These are phyloP conservation scores for Caenorhabditis latens DNA, from an alignment of 1,140 invertebrate genomes.

Conservation along the genomic window DNA sequence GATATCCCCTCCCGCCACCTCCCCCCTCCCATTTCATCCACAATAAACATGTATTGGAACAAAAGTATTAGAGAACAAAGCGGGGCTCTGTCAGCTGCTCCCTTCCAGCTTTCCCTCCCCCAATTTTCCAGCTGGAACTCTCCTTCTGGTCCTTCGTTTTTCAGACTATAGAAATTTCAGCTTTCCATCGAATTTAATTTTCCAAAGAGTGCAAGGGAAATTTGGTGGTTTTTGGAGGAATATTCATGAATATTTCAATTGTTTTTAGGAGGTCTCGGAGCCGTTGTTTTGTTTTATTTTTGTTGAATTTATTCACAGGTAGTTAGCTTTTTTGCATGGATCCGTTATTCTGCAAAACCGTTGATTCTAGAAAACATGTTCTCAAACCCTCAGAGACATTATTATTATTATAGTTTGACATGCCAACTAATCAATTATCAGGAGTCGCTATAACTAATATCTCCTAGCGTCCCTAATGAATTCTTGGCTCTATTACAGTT, in stretches of 20 bases:
- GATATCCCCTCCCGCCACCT: not conserved
- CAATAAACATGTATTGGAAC: conserved; percentile 9
- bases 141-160: not conserved
- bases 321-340: too few species aligned
- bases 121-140: not conserved
- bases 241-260: conserved; percentile 19
- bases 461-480: too few species aligned
- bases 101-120: too few species aligned
- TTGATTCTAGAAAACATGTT: too few species aligned
- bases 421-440: too few species aligned
- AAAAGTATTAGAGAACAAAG: conserved; percentile 5
- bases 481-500: too few species aligned
- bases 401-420: too few species aligned
- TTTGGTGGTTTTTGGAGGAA: not conserved
- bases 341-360: too few species aligned
- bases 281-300: not conserved
- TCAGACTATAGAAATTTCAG: not conserved
- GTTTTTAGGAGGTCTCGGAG: not conserved
- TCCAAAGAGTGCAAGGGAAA: not conserved
- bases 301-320: too few species aligned
- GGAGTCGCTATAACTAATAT: too few species aligned
- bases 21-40: conserved; percentile 6
- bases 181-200: not conserved
- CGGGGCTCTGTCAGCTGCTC: not conserved
- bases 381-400: too few species aligned